Evolutionary conservation across 1,140 invertebrate species (phyloP).

Genomic region (Agrypnia vestita): DNA sequence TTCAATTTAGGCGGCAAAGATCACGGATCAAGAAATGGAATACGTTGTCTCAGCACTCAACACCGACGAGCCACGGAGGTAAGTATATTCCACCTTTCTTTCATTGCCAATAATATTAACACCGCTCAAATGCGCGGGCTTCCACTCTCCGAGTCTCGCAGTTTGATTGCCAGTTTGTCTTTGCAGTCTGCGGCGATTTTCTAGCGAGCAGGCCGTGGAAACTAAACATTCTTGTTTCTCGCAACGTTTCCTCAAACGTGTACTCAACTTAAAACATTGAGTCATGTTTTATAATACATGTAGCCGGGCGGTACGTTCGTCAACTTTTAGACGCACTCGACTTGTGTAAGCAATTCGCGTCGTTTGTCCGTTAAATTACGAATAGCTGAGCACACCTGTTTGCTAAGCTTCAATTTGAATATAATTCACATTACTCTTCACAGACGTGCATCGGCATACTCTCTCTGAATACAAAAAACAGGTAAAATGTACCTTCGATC

Average conservation of each 20-base stretch:
- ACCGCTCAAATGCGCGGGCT: not conserved
- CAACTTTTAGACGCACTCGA: not conserved
- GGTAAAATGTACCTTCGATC: conserved; percentile 14
- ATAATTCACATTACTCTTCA: conserved; percentile 31
- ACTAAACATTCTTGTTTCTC: not conserved
- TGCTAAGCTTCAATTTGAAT: conserved; percentile 37
- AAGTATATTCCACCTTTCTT: conserved; percentile 9
- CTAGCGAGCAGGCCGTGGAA: too few relatives aligned
- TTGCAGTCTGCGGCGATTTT: too few relatives aligned
- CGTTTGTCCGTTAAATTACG: conserved; percentile 28
- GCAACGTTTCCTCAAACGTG: not conserved
- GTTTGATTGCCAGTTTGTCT: too few relatives aligned
- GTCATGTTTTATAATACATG: too few relatives aligned
- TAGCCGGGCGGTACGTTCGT: not conserved
- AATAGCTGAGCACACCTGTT: conserved; percentile 24
- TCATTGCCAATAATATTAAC: conserved; percentile 14
- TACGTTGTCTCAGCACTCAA: conserved; percentile 26
- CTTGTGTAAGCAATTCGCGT: conserved; percentile 23
- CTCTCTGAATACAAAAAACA: conserved; percentile 32
- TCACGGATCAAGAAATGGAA: conserved; percentile 44
- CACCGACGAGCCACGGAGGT: conserved; percentile 1
- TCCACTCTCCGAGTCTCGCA: not conserved
- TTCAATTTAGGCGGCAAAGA: conserved; percentile 48
- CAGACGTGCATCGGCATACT: conserved; percentile 33
- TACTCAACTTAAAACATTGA: conserved; percentile 6